These are phyloP conservation scores for Chlorodrepanis virens DNA, from an alignment of 2,113 vertebrate species.

Conservation along the genomic window DNA sequence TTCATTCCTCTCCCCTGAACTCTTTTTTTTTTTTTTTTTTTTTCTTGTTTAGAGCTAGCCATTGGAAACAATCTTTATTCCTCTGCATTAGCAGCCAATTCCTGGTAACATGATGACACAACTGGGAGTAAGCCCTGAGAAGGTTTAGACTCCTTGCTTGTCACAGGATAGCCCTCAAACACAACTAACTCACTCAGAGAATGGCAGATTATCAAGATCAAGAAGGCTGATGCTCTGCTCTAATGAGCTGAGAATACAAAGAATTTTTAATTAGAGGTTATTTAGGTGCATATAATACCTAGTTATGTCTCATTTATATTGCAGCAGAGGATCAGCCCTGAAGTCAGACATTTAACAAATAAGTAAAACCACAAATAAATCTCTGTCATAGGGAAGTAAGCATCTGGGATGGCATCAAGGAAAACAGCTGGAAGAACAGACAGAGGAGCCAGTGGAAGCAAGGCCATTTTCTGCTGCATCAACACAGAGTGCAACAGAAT, in stretches of 20 bases:
- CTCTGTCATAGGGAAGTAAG: neutral
- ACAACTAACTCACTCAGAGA: neutral
- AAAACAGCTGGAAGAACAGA: neutral
- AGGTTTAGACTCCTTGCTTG: neutral
- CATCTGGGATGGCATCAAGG: neutral
- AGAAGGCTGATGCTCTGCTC: neutral
- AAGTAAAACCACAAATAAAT: neutral
- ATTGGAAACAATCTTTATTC: neutral
- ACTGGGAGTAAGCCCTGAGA: neutral
- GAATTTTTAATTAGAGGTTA: neutral
- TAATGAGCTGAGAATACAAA: slow-evolving; percentile 13
- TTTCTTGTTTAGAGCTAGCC: neutral
- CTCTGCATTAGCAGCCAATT: neutral
- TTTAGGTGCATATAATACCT: neutral
- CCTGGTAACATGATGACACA: neutral
- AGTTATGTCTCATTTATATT: neutral
- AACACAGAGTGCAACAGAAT: neutral
- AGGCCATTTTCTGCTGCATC: neutral
- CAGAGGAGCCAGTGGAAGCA: neutral
- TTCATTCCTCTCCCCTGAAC: neutral
- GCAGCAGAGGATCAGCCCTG: neutral
- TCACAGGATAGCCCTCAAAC: neutral
- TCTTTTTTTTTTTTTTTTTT: neutral
- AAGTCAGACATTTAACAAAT: neutral
- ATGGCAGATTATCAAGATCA: neutral